phyloP scores from a whole-genome alignment of 2,888 invertebrate genomes.

The Dryomyza anilis region DNA sequence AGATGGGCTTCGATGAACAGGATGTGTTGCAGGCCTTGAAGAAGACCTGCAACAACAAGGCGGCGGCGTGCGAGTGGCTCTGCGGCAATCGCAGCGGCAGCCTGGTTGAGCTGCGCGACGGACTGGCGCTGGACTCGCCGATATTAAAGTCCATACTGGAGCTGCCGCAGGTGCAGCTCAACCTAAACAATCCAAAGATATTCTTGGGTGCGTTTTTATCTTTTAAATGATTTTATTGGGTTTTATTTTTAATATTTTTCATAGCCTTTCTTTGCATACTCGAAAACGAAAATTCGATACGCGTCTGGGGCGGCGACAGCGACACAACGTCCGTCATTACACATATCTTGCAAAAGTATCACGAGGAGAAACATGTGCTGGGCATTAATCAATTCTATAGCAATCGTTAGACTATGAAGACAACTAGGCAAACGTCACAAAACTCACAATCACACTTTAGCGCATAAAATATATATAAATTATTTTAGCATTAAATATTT shows the following conservation, averaged over 20 bases:
- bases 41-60: conserved; percentile 69
- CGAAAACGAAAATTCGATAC: conserved; percentile 69
- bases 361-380: conserved; percentile 68
- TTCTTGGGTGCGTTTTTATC: conserved; percentile 63
- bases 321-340: conserved; percentile 71
- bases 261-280: conserved; percentile 73
- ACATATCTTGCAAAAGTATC: conserved; percentile 70
- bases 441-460: not conserved
- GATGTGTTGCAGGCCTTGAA: conserved; percentile 67
- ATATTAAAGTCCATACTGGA: conserved; percentile 69
- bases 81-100: conserved; percentile 66
- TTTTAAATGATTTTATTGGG: not conserved
- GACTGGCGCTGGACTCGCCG: conserved; percentile 67
- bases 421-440: not conserved
- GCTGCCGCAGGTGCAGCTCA: conserved; percentile 70
- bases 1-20: conserved; percentile 70
- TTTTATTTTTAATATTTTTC: conserved; percentile 11
- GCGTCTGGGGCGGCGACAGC: conserved; percentile 71
- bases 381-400: conserved; percentile 63
- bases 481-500: no score
- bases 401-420: conserved; percentile 50
- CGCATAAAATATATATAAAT: not conserved
- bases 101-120: conserved; percentile 65
- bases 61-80: conserved; percentile 72
- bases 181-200: conserved; percentile 69